Evolutionary conservation across 2,797 vertebrate species (phyloP), one percentile per base, ranked within the genome.

Genomic region (Leontocebus nigricollis): DNA sequence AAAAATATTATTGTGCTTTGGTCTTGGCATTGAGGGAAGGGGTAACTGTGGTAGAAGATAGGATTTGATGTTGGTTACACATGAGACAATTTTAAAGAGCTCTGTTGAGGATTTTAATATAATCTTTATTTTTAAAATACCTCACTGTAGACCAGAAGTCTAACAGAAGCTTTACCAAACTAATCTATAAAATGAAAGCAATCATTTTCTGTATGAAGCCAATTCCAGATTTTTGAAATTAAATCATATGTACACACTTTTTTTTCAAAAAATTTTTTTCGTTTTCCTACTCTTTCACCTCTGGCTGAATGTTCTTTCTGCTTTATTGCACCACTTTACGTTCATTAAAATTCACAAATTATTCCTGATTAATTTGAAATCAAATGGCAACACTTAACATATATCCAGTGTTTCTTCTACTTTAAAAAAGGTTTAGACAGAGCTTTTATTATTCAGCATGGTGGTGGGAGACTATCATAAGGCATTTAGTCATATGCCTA

Each of bases 1-100:
- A 97, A 97, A 98, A 98, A 97, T 50, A 75, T 76, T 93, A 98
- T 88, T 94, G 92, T 95, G 95, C 36, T 82, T 95, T 79, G 79
- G 77, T 82, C 48, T 97, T 76, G 84, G 27, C 81, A 67, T 70
- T 92, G 11, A 48, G 12, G 55, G 36, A 5, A 4, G 33, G 36
- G 26, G 48, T 72, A 72, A 81, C 1, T 88, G 24, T 95, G 85
- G 14, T 72, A 26, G 7, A 88, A 81, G 67, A 75, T 2, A 14
- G 26, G 59, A 88, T 59, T 50, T 90, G 39, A 22, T 92, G 73
- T 7, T 93, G 13, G 33, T 12, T 64, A 3, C 30, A 81, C 10
- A 95, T 75, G 50, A 97, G 93, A 55, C 75, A 52, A 95, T 79
- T 95, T 90, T 91, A 67, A 96, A 88, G 61, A 90, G 26, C 64